Evolutionary conservation across 1,140 invertebrate genomes (phyloP), one percentile per base, ranked within the genome.

Genomic region (Diorhabda carinulata): DNA sequence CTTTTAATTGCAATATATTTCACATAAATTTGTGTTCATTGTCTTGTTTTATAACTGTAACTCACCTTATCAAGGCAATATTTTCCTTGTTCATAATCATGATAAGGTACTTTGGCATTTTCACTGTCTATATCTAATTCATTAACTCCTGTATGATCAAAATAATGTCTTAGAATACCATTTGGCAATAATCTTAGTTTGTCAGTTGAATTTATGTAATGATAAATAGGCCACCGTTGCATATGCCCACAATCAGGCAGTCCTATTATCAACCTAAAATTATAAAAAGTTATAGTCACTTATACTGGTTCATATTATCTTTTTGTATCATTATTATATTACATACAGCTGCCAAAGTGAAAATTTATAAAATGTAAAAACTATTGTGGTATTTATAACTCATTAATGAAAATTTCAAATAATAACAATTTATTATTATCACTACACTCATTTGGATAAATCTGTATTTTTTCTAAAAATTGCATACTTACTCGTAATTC

Each of bases 11-110:
- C 25, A 25, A 64, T 8, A 52, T 47, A 3, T 10, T 43, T n/a
- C 61, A 41, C 25, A 41, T 41, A 4, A 25, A 57, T 41, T 59
- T 4, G 7, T 7, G 60, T 44, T 52, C 9, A 42, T 60, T 41
- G 9, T 61, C 7, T 59, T 25, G 25, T 25, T 25, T 25, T 25
- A 25, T 25, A 25, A 25, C 25, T 25, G 25, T 63, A 44, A 72
- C 60, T 60, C 79, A 90, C 90, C 82, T 90, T 92, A 76, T 94
- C 92, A 62, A 91, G 83, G 76, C 92, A 94, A 78, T 93, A 93
- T 81, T 89, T 87, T 43, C 89, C 89, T 67, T 88, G 87, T 8
- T 83, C 81, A 77, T 92, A 92, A 77, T 92, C 91, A 72, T 91
- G 86, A 74, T 84, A 89, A 25, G 87, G 82, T 25, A 84, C 80